Base-by-base conservation (phyloP, 1,140 invertebrate species). In the Microplitis mediator region DNA sequence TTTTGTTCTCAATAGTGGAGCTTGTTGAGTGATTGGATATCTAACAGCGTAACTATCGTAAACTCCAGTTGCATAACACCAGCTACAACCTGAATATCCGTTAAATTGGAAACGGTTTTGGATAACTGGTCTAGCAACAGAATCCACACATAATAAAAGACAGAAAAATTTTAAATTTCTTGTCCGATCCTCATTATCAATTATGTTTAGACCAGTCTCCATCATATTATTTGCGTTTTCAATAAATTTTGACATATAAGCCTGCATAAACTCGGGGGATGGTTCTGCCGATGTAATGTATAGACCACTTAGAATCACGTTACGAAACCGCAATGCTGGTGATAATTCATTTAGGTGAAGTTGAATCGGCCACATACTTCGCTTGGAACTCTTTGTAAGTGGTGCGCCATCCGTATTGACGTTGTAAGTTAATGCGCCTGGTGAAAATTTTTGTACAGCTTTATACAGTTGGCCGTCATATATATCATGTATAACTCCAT, bases 21-120 rank as follows among this genome's bases (percentile, higher is more conserved):
- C 16, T 31, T 69, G 6, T 70, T 71, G n/a, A 56, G 73, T 70
- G 13, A 73, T 34, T 3, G 70, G 54, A 69, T 76, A 77, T 60
- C 75, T 68, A 11, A 77, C 68, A 36, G 65, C 52, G 3, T 4
- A 5, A 16, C 35, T 14, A 50, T 13, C n/a, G 6, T 61, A 13
- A 8, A 23, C 16, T 61, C 78, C 76, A 13, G 69, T 5, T 8
- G 62, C 68, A 58, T 77, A 78, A 50, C 78, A 76, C 73, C 75
- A 77, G n/a, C 67, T 73, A 67, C 73, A 79, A 23, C 78, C 75
- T 6, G 36, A 35, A 31, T 75, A 69, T 3, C 71, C 74, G 69
- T 73, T 76, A 32, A 56, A 72, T 51, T 74, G 69, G 0, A 67
- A 23, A 8, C 72, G 54, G 54, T 72, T 72, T 34, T 72, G 69